Base-by-base conservation (phyloP, 2,888 invertebrate genomes). In the Scrobipalpa costella region DNA sequence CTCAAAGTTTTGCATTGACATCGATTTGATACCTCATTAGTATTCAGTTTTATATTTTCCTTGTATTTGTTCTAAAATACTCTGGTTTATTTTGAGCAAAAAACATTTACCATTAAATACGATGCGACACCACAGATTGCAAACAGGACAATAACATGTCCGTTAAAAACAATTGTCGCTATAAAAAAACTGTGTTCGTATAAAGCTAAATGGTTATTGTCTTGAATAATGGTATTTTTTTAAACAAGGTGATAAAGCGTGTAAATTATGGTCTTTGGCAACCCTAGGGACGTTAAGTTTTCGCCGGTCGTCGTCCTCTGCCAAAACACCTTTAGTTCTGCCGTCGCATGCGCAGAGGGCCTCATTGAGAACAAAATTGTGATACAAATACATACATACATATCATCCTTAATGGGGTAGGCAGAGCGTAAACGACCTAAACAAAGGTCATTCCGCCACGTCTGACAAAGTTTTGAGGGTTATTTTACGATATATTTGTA, bases 261-360 rank as follows among this genome's bases (percentile, higher is more conserved):
- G 17, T 34, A 64, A 69, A 69, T 76, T 67, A 79, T 79, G 67
- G 73, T 62, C 70, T 64, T 73, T 82, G 78, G 76, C 79, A 74
- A 62, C 75, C 74, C 77, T 77, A 52, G 9, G 44, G 67, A 68
- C 74, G 71, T 76, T 75, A 69, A 64, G 27, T 40, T 59, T 38
- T 62, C 57, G 47, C 21, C 66, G 69, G 69, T 67, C 67, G 64
- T 61, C 66, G 67, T 63, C 65, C 69, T 63, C 52, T 27, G 49
- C 36, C 58, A 21, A 63, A 58, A 50, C 50, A 63, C 58, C 50
- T 58, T 50, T 52, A 9, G 27, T 27, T 27, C 6, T 17, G 15
- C 44, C n/a, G 1, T n/a, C 44, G 44, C 33, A 11, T 11, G 57
- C 21, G 13, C 38, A 38, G 55, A 27, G 21, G 38, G 57, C 13